Conservation (phyloP, 2,888 invertebrate genomes). For the Micropterix aruncella region DNA sequence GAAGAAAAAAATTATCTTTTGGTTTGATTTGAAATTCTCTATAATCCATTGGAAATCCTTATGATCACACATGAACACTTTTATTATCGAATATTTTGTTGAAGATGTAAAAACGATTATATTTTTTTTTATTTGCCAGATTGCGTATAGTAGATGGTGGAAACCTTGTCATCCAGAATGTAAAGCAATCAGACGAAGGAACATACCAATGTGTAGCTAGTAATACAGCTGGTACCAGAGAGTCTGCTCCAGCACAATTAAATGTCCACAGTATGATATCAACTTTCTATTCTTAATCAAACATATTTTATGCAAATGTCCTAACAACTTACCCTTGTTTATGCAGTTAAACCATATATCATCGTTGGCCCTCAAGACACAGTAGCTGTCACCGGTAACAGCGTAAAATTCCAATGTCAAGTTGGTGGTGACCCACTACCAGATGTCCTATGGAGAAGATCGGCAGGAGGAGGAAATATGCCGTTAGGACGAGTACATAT, state of each 20-base stretch:
- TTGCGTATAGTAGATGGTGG: constrained; percentile 66
- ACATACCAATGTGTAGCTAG: constrained; percentile 71
- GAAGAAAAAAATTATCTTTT: too few relatives aligned
- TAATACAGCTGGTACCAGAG: constrained; percentile 66
- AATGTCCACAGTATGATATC: constrained; percentile 70
- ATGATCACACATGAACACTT: too few relatives aligned
- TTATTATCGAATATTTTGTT: too few relatives aligned
- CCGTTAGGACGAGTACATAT: constrained; percentile 65
- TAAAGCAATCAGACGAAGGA: constrained; percentile 63
- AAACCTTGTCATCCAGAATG: constrained; percentile 68
- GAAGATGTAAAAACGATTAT: too few relatives aligned
- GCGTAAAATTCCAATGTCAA: constrained; percentile 69
- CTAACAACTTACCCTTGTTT: constrained; percentile 19
- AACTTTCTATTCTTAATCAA: too few relatives aligned
- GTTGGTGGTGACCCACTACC: constrained; percentile 72
- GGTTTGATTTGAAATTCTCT: too few relatives aligned
- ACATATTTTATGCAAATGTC: too few relatives aligned
- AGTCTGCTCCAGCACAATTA: constrained; percentile 57
- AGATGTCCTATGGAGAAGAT: constrained; percentile 68
- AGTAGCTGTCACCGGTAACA: constrained; percentile 59
- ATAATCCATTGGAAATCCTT: too few relatives aligned
- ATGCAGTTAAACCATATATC: constrained; percentile 74
- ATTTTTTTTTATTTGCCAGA: constrained; percentile 25
- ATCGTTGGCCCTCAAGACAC: constrained; percentile 71
- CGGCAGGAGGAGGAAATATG: constrained; percentile 64